Evolutionary conservation across 2,888 invertebrate genomes (phyloP), one percentile per base, ranked within the genome.

Genomic region (Standfussiana lucernea): DNA sequence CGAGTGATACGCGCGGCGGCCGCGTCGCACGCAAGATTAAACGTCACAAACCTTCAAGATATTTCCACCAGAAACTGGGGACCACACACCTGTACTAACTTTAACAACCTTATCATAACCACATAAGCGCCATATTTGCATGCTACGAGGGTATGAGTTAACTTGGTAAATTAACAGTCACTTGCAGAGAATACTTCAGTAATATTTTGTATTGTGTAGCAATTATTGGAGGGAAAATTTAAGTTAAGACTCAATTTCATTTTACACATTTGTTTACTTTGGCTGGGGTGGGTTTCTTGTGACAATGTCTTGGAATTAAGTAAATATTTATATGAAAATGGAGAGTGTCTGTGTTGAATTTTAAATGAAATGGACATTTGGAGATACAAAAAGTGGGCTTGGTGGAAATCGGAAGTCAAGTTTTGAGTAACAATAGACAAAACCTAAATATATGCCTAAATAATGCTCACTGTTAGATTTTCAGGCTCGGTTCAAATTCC

Each of bases 21-120:
- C 94, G 94, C 93, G 95, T 94, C 93, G 93, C 94, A 95, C 96
- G 96, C 96, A 96, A 96, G 96, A 96, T 96, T 96, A 96, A 96
- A 96, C 95, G 96, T 96, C 96, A 96, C 95, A 94, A 95, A 94
- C 95, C 96, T 95, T 95, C 95, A 90, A 92, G 93, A 92, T 91
- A 92, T 92, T 92, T 92, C 90, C 90, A 90, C 90, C 86, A 91
- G 88, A 85, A 91, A 86, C 89, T 89, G 89, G 86, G 87, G 88
- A 88, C 76, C 76, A 84, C 79, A 87, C 79, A 91, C 90, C 89
- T 89, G 87, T 87, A 71, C 91, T 81, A 40, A 32, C 74, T 80
- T 15, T 40, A 72, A 68, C 85, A 85, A 66, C 87, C 85, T 84
- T 94, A 93, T 83, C 69, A 73, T 56, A 53, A 79, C 0, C 4